Base-by-base conservation (phyloP, 2,113 vertebrate species). In the Holacanthus passer region DNA sequence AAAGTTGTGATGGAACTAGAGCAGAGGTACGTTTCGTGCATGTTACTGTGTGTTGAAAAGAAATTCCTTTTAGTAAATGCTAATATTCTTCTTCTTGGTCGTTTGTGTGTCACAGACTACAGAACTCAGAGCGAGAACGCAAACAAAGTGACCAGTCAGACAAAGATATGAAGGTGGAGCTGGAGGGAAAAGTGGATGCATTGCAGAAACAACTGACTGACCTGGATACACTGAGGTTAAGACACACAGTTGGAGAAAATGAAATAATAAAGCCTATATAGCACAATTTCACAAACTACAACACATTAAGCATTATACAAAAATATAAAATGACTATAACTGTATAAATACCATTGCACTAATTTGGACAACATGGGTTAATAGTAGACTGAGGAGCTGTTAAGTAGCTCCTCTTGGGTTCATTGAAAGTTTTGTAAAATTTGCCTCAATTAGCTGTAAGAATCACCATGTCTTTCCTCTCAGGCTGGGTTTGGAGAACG, bases 401-500 rank as follows among this genome's bases (percentile, higher is more conserved):
- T 41, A 17, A 19, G 4, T 39, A 14, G 32, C 8, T 47, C 10
- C 3, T 66, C 41, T 66, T 56, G 8, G 14, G 1, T 43, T 55
- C n/a, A 53, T 39, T 27, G 10, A 19, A 56, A 69, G 48, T 12
- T 24, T 2, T 35, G 14, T n/a, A n/a, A n/a, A n/a, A n/a, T n/a
- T n/a, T n/a, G 16, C 19, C 31, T 43, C 32, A 10, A 47, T 13
- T 19, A 1, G 17, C 4, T 37, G 0, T 6, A 41, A 12, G 32
- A 55, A 11, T 83, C 24, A 68, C 17, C 22, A 0, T 27, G 62
- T 91, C 56, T 53, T 62, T 56, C 58, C 45, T 82, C 83, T 90
- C 91, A 99, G 98, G 90, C 91, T 95, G 35, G 93, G 93, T 83
- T 92, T 99, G 92, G 98, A 99, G 91, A 96, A 94, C 32, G 97